Evolutionary conservation across 2,888 invertebrate genomes (phyloP), one percentile per base, ranked within the genome.

Genomic region (Mesorhabditis spiculigera): DNA sequence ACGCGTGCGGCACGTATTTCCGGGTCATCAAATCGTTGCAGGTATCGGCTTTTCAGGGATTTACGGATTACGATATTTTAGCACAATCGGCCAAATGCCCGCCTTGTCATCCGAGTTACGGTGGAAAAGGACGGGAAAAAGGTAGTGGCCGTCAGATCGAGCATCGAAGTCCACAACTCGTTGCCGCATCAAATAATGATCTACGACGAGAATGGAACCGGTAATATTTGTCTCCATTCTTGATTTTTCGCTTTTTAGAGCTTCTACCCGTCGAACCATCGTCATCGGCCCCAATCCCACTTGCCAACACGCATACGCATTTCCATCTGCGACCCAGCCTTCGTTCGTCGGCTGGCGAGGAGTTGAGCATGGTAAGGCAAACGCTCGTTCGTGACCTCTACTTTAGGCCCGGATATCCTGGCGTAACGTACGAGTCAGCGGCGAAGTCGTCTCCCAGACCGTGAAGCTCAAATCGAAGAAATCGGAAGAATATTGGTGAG

Each of bases 61-160:
- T 43, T 4, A 65, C 4, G 10, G n/a, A 28, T 4, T 28, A 63
- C 16, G 16, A n/a, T 28, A 63, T 63, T 10, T 62, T 70, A 66
- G 6, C 68, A 71, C 44, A 65, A 69, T 28, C 73, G 75, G n/a
- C 63, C 74, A 4, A 89, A 90, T 79, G 92, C 93, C 0, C 90
- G 95, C 68, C 90, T 97, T 43, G 93, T 97, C 65, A 92, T 96
- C 85, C 93, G 93, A 78, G 93, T 98, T 28, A 91, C 92, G 0
- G 88, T 95, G 75, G 94, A 95, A 87, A 95, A 95, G 0, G 93
- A 94, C 3, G 96, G 96, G 0, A 91, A 93, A 81, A 97, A 97
- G 87, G 88, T 96, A 79, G 92, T 95, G 68, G 93, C 93, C 6
- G 92, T 97, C 16, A 90, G 95, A 73, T 96, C 96, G 6, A 93